These are phyloP conservation scores for Apis mellifera DNA, from an alignment of 1,140 invertebrate genomes.

Conservation along the genomic window Amel_HAv3.1 CM009932.2:7731501-7732000, in stretches of 20 bases:
- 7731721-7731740: not conserved
- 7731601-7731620: not conserved
- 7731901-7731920: not conserved
- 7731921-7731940: not conserved
- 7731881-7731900: not conserved
- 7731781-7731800: slow-evolving; percentile 23
- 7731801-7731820: slow-evolving; percentile 11
- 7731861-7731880: not conserved
- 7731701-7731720: not conserved
- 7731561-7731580: slow-evolving; percentile 40
- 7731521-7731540: slow-evolving; percentile 13
- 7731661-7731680: too few species aligned
- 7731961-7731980: not conserved
- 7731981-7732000: not conserved
- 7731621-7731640: slow-evolving; percentile 17
- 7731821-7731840: slow-evolving; percentile 39
- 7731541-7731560: slow-evolving; percentile 6
- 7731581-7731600: slow-evolving; percentile 42
- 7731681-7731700: slow-evolving; percentile 30
- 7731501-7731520: slow-evolving; percentile 5
- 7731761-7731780: slow-evolving; percentile 13
- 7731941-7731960: slow-evolving; percentile 42
- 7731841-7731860: slow-evolving; percentile 3
- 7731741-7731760: not conserved
- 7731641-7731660: too few species aligned